Conservation (phyloP, 64 coral and sea anemone species). For the Porites lutea region DNA sequence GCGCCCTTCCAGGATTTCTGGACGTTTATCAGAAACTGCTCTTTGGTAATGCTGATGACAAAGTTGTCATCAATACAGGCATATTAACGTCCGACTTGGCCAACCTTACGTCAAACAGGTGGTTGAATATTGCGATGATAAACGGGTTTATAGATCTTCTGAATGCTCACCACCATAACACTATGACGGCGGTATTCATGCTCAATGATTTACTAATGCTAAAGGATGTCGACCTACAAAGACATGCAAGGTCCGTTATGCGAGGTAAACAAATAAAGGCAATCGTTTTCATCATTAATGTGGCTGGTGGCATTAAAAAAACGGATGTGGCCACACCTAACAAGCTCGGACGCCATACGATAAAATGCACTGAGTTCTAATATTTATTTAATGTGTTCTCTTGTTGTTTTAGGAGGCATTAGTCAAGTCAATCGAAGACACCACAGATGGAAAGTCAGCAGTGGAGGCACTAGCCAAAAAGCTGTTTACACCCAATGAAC, state of each 20-base stretch:
- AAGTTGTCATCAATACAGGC: neutral
- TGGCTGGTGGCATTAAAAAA: constrained; percentile 9
- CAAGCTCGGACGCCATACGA: neutral
- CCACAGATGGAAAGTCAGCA: constrained; percentile 13
- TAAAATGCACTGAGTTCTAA: neutral
- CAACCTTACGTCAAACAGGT: neutral
- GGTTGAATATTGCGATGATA: neutral
- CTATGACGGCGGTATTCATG: too few relatives aligned
- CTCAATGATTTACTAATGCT: neutral
- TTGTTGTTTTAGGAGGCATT: constrained; percentile 16
- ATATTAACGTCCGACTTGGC: too few relatives aligned
- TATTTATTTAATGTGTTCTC: neutral
- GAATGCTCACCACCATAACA: too few relatives aligned
- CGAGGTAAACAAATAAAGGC: neutral
- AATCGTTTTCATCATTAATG: constrained; percentile 23
- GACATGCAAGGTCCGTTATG: neutral
- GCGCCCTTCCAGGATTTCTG: constrained; percentile 11
- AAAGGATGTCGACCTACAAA: neutral
- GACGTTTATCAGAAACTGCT: neutral
- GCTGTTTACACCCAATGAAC: constrained; percentile 3
- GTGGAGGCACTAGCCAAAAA: constrained; percentile 19
- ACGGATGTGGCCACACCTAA: neutral
- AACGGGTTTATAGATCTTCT: neutral
- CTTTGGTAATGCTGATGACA: neutral
- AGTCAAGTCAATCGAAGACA: neutral